Evolutionary conservation across 2,113 vertebrate genomes (phyloP).

Genomic region (Tricholaema leucomelas): DNA sequence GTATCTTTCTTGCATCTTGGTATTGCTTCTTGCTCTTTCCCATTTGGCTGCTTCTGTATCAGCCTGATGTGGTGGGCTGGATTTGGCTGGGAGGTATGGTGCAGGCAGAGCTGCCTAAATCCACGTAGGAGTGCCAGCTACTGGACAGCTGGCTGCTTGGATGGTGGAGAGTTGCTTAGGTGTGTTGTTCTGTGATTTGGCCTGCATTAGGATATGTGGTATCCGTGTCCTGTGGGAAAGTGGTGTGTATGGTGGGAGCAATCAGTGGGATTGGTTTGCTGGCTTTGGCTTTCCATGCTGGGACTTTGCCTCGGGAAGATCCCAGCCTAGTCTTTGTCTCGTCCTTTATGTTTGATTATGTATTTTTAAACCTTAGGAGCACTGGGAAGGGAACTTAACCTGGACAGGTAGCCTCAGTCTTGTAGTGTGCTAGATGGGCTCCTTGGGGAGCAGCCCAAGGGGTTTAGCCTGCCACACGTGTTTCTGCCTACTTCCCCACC

Average conservation of each 20-base stretch:
- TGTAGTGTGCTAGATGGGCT: neutral
- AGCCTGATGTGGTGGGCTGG: rapidly evolving
- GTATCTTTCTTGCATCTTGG: rapidly evolving
- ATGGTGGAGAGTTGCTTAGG: neutral
- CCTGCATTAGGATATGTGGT: neutral
- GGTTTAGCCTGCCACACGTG: rapidly evolving
- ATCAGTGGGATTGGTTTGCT: neutral
- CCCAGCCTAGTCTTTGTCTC: neutral
- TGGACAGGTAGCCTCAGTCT: neutral
- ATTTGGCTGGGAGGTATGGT: neutral
- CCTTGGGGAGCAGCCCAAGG: neutral
- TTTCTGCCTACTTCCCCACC: neutral
- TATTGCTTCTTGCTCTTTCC: neutral
- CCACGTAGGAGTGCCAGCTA: rapidly evolving
- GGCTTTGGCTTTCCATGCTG: neutral
- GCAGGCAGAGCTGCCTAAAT: neutral
- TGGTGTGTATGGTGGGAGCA: neutral
- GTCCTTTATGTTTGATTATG: neutral
- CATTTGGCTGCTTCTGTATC: neutral
- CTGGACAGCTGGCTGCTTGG: rapidly evolving
- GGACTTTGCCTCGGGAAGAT: neutral
- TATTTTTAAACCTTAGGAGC: neutral
- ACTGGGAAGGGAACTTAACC: neutral
- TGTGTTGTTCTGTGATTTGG: rapidly evolving
- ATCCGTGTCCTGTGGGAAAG: neutral